These are phyloP conservation scores for Drosophila paranaensis DNA, from an alignment of 2,888 invertebrate genomes.

Conservation along the genomic window DNA sequence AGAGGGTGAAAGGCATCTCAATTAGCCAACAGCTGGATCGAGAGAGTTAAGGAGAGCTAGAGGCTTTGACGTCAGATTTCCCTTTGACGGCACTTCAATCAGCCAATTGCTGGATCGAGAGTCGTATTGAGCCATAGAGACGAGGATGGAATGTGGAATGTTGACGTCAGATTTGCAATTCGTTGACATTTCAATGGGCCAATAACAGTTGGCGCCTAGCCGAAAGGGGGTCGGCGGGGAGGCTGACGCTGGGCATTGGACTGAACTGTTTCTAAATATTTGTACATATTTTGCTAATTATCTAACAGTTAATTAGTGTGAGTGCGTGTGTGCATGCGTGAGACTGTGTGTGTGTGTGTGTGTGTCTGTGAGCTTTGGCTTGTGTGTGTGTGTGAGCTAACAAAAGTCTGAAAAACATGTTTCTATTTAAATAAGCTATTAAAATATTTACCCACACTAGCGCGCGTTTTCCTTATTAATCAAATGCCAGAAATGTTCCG, in stretches of 20 bases:
- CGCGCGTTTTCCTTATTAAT: slow-evolving; percentile 48
- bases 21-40: slow-evolving; percentile 86
- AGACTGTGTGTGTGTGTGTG: slow-evolving; percentile 18
- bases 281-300: slow-evolving; percentile 79
- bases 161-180: slow-evolving; percentile 49
- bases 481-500: slow-evolving; percentile 35
- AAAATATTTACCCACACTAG: slow-evolving; percentile 70
- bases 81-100: slow-evolving; percentile 4
- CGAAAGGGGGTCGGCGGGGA: background rate
- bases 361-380: slow-evolving; percentile 1
- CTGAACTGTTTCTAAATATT: slow-evolving; percentile 59
- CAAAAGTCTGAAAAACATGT: slow-evolving; percentile 81
- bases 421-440: slow-evolving; percentile 76
- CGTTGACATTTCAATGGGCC: slow-evolving; percentile 16
- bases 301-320: slow-evolving; percentile 50
- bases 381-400: slow-evolving; percentile 44
- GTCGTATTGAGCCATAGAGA: background rate
- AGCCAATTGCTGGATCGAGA: background rate
- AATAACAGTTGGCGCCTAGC: slow-evolving; percentile 29
- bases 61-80: slow-evolving; percentile 51
- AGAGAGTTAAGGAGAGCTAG: too few relatives aligned
- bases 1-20: background rate
- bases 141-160: slow-evolving; percentile 4
- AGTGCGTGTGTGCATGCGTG: slow-evolving; percentile 36
- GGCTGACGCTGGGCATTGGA: slow-evolving; percentile 10